A percentile compares a stretch with the other conserved stretches of the same genome.
Evolutionary conservation across 2,113 vertebrate genomes (phyloP).

Genomic region (Otus sunia): DNA sequence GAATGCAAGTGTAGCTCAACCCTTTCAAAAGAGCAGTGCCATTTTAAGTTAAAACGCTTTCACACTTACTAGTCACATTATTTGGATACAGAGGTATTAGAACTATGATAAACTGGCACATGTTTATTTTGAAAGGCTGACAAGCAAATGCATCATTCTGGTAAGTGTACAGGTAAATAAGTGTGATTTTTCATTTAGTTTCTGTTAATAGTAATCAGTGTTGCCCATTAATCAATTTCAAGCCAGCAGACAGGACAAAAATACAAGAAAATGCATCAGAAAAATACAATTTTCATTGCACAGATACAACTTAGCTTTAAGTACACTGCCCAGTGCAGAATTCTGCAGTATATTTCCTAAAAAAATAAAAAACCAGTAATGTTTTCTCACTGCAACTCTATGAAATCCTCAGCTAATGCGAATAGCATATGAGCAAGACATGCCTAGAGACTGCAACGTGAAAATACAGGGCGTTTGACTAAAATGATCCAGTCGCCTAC

Average conservation of each 20-base stretch:
- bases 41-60: neutral
- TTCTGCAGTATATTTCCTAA: neutral
- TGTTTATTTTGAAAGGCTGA: neutral
- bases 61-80: neutral
- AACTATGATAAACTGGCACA: neutral
- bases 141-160: neutral
- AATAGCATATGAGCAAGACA: neutral
- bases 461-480: neutral
- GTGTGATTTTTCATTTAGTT: neutral
- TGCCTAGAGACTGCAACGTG: accelerated
- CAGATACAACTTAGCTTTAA: neutral
- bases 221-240: neutral
- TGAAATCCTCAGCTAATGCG: neutral
- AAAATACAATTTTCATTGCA: neutral
- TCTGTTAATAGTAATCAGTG: neutral
- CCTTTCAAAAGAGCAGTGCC: neutral
- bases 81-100: neutral
- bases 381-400: neutral
- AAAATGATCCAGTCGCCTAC: neutral
- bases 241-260: neutral
- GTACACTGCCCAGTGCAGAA: neutral
- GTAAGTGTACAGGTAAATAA: neutral
- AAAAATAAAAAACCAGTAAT: neutral
- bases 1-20: neutral
- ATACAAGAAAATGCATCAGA: neutral